A percentile compares a stretch with the other conserved stretches of the same genome.
Evolutionary conservation across 1,140 invertebrate genomes (phyloP).

Genomic region (Heterodera carotae): DNA sequence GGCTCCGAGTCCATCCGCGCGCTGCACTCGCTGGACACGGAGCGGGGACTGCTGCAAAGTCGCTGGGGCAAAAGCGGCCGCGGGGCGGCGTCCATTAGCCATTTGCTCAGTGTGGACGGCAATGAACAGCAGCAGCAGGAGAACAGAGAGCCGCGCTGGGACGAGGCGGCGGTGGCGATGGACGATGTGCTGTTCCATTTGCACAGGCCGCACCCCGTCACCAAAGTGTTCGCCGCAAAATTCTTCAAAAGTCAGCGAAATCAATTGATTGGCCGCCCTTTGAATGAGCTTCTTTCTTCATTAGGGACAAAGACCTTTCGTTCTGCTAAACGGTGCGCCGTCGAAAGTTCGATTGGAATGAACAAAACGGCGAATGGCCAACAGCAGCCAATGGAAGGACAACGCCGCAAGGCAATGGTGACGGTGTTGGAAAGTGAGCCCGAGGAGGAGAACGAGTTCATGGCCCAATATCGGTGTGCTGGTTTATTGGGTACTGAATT

Average conservation of each 20-base stretch:
- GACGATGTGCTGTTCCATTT: conserved; percentile 21
- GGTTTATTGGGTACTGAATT: neutral
- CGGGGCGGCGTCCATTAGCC: conserved; percentile 15
- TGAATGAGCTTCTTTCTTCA: neutral
- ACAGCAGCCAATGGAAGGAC: neutral
- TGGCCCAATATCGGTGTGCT: conserved; percentile 20
- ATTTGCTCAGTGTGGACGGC: neutral
- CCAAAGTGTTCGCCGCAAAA: conserved; percentile 16
- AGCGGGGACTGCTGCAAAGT: conserved; percentile 6
- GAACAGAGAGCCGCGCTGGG: conserved; percentile 16
- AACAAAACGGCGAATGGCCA: neutral
- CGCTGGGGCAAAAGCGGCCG: conserved; percentile 16
- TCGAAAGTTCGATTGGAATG: neutral
- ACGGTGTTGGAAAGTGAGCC: conserved; percentile 24
- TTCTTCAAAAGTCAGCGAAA: conserved; percentile 15
- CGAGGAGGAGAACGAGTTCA: conserved; percentile 27
- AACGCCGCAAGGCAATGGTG: neutral
- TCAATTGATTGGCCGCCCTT: too few relatives aligned
- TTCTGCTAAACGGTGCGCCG: conserved; percentile 8
- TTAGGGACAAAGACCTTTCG: conserved; percentile 8
- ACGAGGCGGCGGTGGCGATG: conserved; percentile 4
- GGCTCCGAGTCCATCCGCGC: conserved; percentile 8
- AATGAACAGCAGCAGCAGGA: neutral
- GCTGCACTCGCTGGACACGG: conserved; percentile 11
- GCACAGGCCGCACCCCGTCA: conserved; percentile 2